These are phyloP conservation scores for Artibeus jamaicensis DNA, from an alignment of 2,797 vertebrate species.

Conservation along the genomic window DNA sequence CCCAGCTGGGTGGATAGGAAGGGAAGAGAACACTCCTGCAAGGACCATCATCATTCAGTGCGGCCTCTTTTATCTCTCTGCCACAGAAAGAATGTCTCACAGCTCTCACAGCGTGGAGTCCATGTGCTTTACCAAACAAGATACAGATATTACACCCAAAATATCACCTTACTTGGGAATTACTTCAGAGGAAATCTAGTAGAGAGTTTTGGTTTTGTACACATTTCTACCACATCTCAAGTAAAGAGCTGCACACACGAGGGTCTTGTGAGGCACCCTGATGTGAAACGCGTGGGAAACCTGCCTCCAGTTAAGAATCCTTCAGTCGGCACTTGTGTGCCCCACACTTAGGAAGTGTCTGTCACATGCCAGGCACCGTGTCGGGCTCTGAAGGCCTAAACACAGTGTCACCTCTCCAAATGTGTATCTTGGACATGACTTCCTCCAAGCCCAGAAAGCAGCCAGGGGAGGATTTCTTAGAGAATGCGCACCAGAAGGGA, in stretches of 20 bases:
- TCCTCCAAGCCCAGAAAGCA: neutral
- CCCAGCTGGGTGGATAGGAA: neutral
- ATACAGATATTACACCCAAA: neutral
- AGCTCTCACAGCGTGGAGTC: neutral
- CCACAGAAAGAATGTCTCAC: neutral
- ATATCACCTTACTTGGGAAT: neutral
- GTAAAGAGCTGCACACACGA: neutral
- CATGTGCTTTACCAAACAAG: neutral
- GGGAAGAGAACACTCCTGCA: neutral
- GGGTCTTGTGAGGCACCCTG: neutral
- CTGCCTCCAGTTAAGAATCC: neutral
- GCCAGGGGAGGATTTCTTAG: neutral
- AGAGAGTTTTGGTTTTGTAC: neutral
- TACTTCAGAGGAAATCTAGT: neutral
- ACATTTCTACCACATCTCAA: neutral
- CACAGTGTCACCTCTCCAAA: neutral
- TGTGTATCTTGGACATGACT: neutral
- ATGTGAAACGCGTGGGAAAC: neutral
- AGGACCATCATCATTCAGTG: rapidly evolving
- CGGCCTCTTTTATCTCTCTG: neutral
- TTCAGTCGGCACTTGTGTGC: neutral
- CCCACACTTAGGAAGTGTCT: neutral
- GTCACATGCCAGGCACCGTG: neutral
- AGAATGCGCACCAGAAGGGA: neutral
- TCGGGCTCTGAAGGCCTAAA: neutral